Base-by-base conservation (phyloP, 2,797 vertebrate species). In the Pyrocephalus nanus region DNA sequence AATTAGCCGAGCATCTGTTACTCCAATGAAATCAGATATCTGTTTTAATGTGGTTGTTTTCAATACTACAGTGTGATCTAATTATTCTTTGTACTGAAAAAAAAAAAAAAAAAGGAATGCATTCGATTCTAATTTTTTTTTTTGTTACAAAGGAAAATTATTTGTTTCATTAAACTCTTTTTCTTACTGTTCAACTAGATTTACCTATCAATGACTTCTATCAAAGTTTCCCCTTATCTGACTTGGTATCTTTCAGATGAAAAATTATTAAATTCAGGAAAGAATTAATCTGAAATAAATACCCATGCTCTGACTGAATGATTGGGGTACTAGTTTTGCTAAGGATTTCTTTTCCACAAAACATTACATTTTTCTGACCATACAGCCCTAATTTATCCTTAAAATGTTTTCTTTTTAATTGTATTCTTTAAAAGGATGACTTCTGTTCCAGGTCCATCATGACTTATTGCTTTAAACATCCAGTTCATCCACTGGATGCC, bases 1-100 rank as follows among this genome's bases (percentile, higher is more conserved):
- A 97, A 97, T 97, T 97, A 97, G 76, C 72, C 53, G 88, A 97
- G 90, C 96, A 97, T 96, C 96, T 98, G 96, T 95, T 96, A 90
- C 76, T 70, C 69, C 81, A 91, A 0, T 92, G 74, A 97, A 96
- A 88, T 96, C 93, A 96, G 91, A 92, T 92, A 96, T 89, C 85
- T 96, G 81, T 92, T 97, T 97, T 86, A 93, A 86, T 91, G 83
- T 0, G 6, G 75, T 96, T 95, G 75, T 93, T 96, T 96, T 96
- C 92, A 85, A 73, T 60, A 48, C 14, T 92, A 66, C 53, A 75
- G 34, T 67, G 16, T 93, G 45, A 61, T 88, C 66, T 74, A 53
- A 93, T 89, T 95, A 69, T 50, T 88, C 72, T 96, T 95, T 79
- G 12, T 83, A 77, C 79, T 92, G 51, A 54, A 76, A 73, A 61